Evolutionary conservation across 2,888 invertebrate species (phyloP), one percentile per base, ranked within the genome.

Genomic region (Synanthedon vespiformis): DNA sequence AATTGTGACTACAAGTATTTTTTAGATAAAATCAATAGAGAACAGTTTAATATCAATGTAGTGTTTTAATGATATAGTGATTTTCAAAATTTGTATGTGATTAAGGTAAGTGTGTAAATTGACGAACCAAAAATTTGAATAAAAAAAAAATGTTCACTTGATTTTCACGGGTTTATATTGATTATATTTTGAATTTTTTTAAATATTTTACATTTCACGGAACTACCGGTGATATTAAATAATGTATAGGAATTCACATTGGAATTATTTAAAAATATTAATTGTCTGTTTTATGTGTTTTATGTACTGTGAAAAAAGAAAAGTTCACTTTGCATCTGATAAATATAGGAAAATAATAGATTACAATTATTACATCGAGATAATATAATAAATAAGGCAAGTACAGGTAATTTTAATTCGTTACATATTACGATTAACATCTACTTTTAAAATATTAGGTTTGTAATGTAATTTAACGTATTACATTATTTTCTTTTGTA

Each of bases 401-500:
- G 80, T 84, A 83, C 85, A 83, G 75, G 74, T 80, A 77, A 77
- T 77, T 78, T 75, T 83, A 77, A 79, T 74, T 34, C 68, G 73
- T 65, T 72, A 72, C 63, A 70, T 44, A 74, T 76, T 74, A 76
- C 72, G 60, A 76, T 72, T 79, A 77, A 78, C 73, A 73, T 71
- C 61, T 80, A 80, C 77, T 77, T 81, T 77, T 77, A 77, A 34
- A 77, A 76, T 71, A 66, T 70, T 71, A 74, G 74, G 76, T 80
- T 74, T 78, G 68, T 77, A 72, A 72, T 66, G n/a, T 22, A 22
- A 22, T 22, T 22, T 22, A 22, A 22, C 1, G 5, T 5, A 34
- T 34, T 34, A 34, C 34, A 34, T 34, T 34, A 34, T 34, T 10
- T 34, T 34, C 10, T 34, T 34, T 34, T 10, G 34, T 34, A 34